Evolutionary conservation across 2,113 vertebrate genomes (phyloP), one percentile per base, ranked within the genome.

Genomic region (Prolemur simus): DNA sequence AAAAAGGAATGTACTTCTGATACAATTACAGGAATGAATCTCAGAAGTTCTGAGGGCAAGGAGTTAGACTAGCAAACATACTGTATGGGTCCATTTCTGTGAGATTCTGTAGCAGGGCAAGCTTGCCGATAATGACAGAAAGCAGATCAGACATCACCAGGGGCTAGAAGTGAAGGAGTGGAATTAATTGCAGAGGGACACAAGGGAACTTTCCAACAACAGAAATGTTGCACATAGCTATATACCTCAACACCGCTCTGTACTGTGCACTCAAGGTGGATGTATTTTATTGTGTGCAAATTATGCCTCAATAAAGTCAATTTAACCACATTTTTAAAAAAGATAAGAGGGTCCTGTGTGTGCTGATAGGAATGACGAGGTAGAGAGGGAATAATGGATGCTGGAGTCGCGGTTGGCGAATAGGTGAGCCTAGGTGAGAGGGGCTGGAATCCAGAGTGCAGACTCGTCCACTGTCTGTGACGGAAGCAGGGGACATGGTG

Each of bases 401-500:
- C 52, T 15, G 15, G 87, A 32, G 11, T 13, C 87, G 25, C 52
- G 37, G 54, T 71, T 37, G 78, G 58, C 80, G 12, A 2, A 58
- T 23, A 39, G 64, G 14, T 32, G n/a, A 58, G 25, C 8, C 18
- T 34, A 10, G 27, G 34, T 5, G 42, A 9, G 60, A 54, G 7
- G 60, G 13, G 7, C 29, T 12, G 20, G 23, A 71, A 21, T 85
- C 81, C 60, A 32, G 9, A 49, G 39, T 18, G 42, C 69, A 64
- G 2, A 5, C 42, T 5, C 27, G 0, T 5, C 71, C 14, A 1
- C 13, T 9, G 1, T 23, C 10, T 10, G 8, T 5, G 5, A 32
- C 12, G 64, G 64, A 47, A 25, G 17, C 20, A 1, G 42, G 10
- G 27, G 9, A 6, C 6, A 6, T 14, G 20, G 9, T 56, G 21